Evolutionary conservation across 2,888 invertebrate genomes (phyloP).

Genomic region (Agrochola lychnidis): DNA sequence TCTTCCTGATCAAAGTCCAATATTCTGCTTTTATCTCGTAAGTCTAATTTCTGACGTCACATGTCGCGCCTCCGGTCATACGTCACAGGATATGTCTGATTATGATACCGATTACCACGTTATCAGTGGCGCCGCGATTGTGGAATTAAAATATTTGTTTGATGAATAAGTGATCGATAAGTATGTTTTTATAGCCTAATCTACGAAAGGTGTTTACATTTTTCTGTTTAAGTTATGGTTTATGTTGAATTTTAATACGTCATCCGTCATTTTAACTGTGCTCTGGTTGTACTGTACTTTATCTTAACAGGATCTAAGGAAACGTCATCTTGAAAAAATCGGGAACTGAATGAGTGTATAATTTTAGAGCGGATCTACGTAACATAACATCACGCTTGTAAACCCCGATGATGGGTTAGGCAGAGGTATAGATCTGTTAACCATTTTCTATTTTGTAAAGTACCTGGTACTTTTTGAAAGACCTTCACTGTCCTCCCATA

Average conservation of each 20-base stretch:
- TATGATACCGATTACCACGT: conserved; percentile 19
- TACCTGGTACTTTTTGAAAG: too few species aligned
- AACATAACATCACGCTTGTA: too few species aligned
- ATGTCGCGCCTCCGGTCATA: conserved; percentile 46
- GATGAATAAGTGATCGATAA: conserved; percentile 55
- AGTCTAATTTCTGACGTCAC: conserved; percentile 53
- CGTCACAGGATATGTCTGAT: conserved; percentile 56
- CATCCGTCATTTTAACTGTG: conserved; percentile 7
- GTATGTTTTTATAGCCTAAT: conserved; percentile 37
- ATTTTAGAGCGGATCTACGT: neutral
- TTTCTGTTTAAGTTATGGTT: conserved; percentile 25
- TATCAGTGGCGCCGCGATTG: conserved; percentile 49
- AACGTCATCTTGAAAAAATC: neutral
- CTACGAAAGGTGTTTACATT: conserved; percentile 30
- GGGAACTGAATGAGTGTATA: conserved; percentile 3
- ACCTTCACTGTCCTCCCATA: too few species aligned
- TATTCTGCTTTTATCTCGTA: neutral
- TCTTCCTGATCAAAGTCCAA: conserved; percentile 1
- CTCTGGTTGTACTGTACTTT: neutral
- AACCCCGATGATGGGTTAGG: too few species aligned
- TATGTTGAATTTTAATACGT: conserved; percentile 36
- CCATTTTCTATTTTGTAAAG: too few species aligned
- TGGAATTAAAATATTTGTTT: conserved; percentile 59
- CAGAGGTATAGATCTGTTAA: too few species aligned
- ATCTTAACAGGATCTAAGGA: conserved; percentile 12